phyloP scores from a whole-genome alignment of 2,797 vertebrate species.

The Borostomias antarcticus region DNA sequence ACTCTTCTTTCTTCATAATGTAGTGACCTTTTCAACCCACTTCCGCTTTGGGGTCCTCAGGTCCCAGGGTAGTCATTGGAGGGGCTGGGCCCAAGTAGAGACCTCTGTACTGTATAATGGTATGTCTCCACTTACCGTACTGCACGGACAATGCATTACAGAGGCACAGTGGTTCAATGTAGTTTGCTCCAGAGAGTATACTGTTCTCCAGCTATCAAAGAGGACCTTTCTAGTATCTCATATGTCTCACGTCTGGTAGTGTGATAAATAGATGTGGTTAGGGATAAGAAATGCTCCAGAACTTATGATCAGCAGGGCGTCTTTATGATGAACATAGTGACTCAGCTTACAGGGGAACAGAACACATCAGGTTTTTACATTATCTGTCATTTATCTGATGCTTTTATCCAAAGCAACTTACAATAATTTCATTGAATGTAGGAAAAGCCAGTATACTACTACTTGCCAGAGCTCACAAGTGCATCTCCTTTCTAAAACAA shows the following conservation, averaged over 20 bases:
- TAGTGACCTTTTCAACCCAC: slow-evolving; percentile 59
- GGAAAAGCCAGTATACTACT: too few species aligned
- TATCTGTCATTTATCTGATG: neutral
- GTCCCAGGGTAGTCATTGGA: slow-evolving; percentile 56
- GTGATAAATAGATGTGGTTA: neutral
- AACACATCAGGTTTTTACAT: neutral
- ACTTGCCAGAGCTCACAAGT: too few species aligned
- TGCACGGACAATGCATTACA: neutral
- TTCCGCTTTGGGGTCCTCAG: slow-evolving; percentile 40
- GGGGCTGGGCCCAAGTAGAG: neutral
- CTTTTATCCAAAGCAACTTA: too few species aligned
- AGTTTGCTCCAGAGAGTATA: neutral
- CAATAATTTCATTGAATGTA: too few species aligned
- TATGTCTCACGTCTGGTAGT: neutral
- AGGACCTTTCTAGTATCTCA: neutral
- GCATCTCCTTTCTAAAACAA: too few species aligned
- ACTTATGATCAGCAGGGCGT: neutral
- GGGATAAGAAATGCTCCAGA: neutral
- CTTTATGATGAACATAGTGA: neutral
- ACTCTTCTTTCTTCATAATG: slow-evolving; percentile 35
- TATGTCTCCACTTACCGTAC: slow-evolving; percentile 15
- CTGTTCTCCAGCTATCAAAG: neutral
- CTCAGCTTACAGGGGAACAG: neutral
- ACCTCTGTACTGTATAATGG: slow-evolving; percentile 3
- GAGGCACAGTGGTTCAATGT: neutral